Evolutionary conservation across 1,140 invertebrate species (phyloP).

Genomic region (Aphaenogaster ashmeadi): DNA sequence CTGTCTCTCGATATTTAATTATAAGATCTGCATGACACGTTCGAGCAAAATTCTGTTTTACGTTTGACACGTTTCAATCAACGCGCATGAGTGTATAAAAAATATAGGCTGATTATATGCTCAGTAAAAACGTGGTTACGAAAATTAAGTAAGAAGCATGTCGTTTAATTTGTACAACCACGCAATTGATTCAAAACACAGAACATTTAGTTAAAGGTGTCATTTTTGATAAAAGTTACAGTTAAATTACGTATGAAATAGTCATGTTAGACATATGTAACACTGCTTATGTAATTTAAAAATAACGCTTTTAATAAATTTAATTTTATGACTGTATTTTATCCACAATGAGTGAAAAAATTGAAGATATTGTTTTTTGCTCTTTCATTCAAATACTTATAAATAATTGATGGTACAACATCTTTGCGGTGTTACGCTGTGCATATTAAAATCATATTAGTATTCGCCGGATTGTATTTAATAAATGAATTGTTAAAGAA

Average conservation of each 20-base stretch:
- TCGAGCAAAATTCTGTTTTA: neutral
- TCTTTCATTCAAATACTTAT: no score
- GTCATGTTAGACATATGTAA: neutral
- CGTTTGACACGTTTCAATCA: neutral
- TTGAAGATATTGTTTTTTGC: no score
- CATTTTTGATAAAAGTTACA: neutral
- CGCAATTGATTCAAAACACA: neutral
- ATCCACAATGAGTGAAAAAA: no score
- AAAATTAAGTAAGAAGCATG: neutral
- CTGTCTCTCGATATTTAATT: neutral
- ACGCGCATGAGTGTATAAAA: neutral
- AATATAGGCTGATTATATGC: neutral
- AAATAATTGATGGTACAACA: no score
- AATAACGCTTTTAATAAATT: no score
- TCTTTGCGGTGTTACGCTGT: no score
- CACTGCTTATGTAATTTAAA: no score
- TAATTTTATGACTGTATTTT: no score
- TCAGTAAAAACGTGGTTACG: neutral
- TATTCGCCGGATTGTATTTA: no score
- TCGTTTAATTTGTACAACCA: neutral
- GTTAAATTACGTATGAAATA: neutral
- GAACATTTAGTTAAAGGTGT: neutral
- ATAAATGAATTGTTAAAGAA: no score
- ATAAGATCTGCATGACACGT: neutral
- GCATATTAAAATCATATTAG: no score